Evolutionary conservation across 2,888 invertebrate species (phyloP), one percentile per base, ranked within the genome.

Genomic region (Clistopyga incitator): DNA sequence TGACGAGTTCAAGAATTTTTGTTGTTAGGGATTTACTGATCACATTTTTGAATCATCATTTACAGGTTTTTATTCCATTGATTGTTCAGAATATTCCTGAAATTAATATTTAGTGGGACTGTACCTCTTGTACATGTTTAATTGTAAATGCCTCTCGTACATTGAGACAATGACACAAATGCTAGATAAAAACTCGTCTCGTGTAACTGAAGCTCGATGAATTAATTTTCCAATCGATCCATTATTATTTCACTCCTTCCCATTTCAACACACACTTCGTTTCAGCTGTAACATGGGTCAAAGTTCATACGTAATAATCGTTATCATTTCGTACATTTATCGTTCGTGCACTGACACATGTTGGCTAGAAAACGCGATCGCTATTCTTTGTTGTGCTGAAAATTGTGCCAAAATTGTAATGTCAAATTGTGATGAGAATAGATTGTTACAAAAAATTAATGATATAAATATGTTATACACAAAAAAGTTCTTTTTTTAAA

Each of bases 121-220:
- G 29, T 29, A 29, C 29, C 4, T 2, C 29, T 29, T 4, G 29
- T 29, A 29, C 29, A 29, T 29, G 2, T 2, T 29, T 29, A 82
- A 82, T 82, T 78, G 78, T 59, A 82, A 74, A 54, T 59, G 71
- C 56, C 47, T 61, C 29, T 18, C 45, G 64, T 50, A 50, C 59
- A 67, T 11, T 45, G 18, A 52, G 2, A 18, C 13, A 61, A 10
- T 18, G 18, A 45, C 29, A 56, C 64, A 61, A 20, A 65, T 56
- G 76, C n/a, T 34, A 25, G 47, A 81, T 70, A 81, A 61, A 75
- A 61, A 70, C 20, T 54, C 74, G 47, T 47, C 61, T 13, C 38
- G 23, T 13, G 13, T 15, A 18, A 59, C 23, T 6, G 18, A 61
- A 38, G 34, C 34, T 47, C 61, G 11, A 61, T 61, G 45, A 61